These are phyloP conservation scores for Eupithecia tripunctaria DNA, from an alignment of 2,888 invertebrate genomes.

Conservation along the genomic window DNA sequence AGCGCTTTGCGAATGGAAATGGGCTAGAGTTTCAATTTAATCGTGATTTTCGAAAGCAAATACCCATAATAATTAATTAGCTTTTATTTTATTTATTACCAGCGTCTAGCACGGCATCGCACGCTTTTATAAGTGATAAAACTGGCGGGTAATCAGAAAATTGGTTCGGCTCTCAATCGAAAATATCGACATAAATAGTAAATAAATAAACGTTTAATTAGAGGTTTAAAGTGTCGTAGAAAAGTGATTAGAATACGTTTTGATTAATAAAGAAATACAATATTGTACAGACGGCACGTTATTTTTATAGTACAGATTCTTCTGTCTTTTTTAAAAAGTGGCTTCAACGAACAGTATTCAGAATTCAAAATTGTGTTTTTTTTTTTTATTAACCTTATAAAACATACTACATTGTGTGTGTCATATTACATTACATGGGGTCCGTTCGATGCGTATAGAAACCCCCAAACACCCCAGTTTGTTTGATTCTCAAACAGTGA, in stretches of 20 bases:
- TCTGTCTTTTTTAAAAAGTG: too few relatives aligned
- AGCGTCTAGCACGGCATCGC: background rate
- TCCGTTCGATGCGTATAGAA: background rate
- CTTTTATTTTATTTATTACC: conserved; percentile 28
- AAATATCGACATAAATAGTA: background rate
- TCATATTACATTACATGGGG: too few relatives aligned
- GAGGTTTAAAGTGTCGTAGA: background rate
- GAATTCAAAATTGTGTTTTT: too few relatives aligned
- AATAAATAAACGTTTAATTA: background rate
- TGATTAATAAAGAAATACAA: too few relatives aligned
- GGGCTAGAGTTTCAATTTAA: background rate
- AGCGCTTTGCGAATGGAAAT: background rate
- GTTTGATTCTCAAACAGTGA: background rate
- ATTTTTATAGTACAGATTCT: too few relatives aligned
- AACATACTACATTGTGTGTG: too few relatives aligned
- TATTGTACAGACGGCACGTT: too few relatives aligned
- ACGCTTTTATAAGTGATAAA: background rate
- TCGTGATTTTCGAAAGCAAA: conserved; percentile 30
- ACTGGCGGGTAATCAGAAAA: background rate
- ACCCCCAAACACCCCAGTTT: background rate
- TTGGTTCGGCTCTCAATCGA: background rate
- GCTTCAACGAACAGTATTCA: too few relatives aligned
- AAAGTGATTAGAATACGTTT: too few relatives aligned
- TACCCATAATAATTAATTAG: conserved; percentile 14
- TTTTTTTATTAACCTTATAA: too few relatives aligned